phyloP scores from a whole-genome alignment of 2,113 vertebrate genomes.

The Rhombomys opimus region DNA sequence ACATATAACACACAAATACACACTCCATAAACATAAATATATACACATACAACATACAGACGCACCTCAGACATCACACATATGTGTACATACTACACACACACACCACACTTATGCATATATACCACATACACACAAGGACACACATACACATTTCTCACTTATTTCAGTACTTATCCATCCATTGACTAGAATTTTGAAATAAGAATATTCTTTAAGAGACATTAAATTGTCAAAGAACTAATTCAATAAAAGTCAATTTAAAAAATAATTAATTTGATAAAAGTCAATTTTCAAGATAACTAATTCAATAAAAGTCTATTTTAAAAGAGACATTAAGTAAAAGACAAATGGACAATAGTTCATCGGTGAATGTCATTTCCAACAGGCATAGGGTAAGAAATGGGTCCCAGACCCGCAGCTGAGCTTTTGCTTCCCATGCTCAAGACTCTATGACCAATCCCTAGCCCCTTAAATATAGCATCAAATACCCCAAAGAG shows the following conservation, averaged over 20 bases:
- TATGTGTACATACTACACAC: background rate
- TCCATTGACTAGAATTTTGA: background rate
- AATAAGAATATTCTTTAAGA: constrained; percentile 3
- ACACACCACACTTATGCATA: background rate
- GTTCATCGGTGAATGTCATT: background rate
- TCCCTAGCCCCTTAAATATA: background rate
- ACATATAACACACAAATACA: background rate
- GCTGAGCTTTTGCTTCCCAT: background rate
- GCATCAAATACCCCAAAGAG: background rate
- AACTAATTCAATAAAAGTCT: background rate
- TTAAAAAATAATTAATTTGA: background rate
- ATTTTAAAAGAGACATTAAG: background rate
- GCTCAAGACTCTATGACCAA: background rate
- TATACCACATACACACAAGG: background rate
- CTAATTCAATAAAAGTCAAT: background rate
- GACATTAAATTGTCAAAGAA: background rate
- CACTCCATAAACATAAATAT: background rate
- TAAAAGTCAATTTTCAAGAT: background rate
- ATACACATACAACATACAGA: background rate
- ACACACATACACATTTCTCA: background rate
- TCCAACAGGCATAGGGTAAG: background rate
- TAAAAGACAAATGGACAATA: background rate
- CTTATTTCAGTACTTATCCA: constrained; percentile 12
- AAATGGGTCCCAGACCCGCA: background rate
- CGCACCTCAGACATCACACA: background rate